Base-by-base conservation (phyloP, 2,797 vertebrate species). In the Schizopygopsis pylzovi region DNA sequence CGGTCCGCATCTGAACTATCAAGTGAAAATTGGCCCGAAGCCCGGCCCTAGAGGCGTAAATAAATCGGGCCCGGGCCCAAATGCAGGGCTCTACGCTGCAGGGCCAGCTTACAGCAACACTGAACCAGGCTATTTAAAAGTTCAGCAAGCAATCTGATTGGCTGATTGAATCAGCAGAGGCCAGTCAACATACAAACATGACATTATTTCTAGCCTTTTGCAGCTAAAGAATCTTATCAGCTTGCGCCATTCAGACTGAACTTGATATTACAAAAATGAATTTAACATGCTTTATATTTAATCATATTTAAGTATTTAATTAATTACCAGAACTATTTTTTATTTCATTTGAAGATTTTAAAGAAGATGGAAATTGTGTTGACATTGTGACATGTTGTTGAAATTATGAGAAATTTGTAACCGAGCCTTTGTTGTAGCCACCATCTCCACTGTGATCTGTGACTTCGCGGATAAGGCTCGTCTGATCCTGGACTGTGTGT, bases 371-470 rank as follows among this genome's bases (percentile, higher is more conserved):
- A 45, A 41, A 9, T 20, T 8, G 7, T 41, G 12, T 16, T 68
- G n/a, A 45, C n/a, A 33, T 72, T 56, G 1, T 43, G 3, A 33
- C 28, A 5, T 52, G 45, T 76, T 82, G 67, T 20, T 56, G 6
- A 12, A 75, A 33, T 56, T 70, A 37, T 67, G 41, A 79, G 16
- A 77, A 54, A 33, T 41, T 1, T 77, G 6, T 79, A 85, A 72
- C 65, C 0, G 18, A 72, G n/a, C 41, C 81, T 11, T 82, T 75
- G 87, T 82, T 90, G 56, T 92, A 99, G 98, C 95, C 76, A 78
- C 94, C 85, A 95, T 99, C 87, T 93, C 96, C 7, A 92, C 98
- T 2, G 92, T 99, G 91, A 97, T 99, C 93, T 98, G 97, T 84
- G 98, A 99, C 73, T 93, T 96, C 18, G 88, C 94, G 2, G 97